phyloP scores from a whole-genome alignment of 2,888 invertebrate genomes.

The Protodeltote pygarga region DNA sequence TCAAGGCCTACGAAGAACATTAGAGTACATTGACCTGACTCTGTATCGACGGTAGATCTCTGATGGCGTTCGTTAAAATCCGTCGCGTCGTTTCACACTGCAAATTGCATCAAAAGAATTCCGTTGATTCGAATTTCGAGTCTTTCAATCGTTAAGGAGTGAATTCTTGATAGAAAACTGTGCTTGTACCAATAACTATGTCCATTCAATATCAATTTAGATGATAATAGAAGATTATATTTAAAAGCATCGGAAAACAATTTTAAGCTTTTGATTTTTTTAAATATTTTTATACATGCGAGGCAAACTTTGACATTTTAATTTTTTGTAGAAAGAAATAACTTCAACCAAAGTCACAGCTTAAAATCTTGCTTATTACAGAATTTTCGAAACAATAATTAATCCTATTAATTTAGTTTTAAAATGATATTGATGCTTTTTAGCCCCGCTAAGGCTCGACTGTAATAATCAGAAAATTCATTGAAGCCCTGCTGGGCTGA shows the following conservation, averaged over 20 bases:
- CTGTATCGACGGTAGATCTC: slow-evolving; percentile 15
- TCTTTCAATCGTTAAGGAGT: slow-evolving; percentile 33
- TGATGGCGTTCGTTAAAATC: slow-evolving; percentile 51
- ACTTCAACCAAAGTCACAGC: too few relatives aligned
- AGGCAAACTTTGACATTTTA: too few relatives aligned
- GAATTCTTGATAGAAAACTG: slow-evolving; percentile 38
- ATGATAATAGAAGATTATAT: slow-evolving; percentile 1
- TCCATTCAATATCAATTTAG: slow-evolving; percentile 30
- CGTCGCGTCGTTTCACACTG: slow-evolving; percentile 48
- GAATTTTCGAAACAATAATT: too few relatives aligned
- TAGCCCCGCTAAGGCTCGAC: too few relatives aligned
- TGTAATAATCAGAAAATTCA: too few relatives aligned
- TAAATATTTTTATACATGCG: too few relatives aligned
- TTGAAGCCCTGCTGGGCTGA: too few relatives aligned
- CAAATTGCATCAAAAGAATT: slow-evolving; percentile 51
- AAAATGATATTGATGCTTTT: too few relatives aligned
- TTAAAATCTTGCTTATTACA: too few relatives aligned
- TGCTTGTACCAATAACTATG: slow-evolving; percentile 23
- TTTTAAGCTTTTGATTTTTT: too few relatives aligned
- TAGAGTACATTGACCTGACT: slow-evolving; percentile 28
- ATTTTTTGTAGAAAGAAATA: too few relatives aligned
- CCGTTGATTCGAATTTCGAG: slow-evolving; percentile 31
- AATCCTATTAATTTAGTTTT: too few relatives aligned
- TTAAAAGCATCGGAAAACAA: not conserved
- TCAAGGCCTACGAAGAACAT: slow-evolving; percentile 24